These are phyloP conservation scores for Chelonoidis abingdonii DNA, from an alignment of 2,113 vertebrate species.

Conservation along the genomic window DNA sequence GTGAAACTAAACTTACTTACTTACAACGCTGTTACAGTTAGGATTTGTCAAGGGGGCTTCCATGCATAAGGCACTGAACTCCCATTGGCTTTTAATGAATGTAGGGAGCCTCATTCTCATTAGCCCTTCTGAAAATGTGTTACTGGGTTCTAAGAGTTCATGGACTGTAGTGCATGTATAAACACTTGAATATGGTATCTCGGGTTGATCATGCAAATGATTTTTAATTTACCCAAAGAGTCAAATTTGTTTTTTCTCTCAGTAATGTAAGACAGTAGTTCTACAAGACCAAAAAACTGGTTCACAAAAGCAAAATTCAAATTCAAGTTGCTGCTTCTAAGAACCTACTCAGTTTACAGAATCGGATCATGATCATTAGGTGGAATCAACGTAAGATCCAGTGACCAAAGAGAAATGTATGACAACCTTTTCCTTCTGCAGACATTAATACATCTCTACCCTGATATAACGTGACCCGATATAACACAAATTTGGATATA, in stretches of 20 bases:
- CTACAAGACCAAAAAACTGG: no score
- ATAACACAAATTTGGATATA: no score
- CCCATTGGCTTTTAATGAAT: not conserved
- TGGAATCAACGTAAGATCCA: not conserved
- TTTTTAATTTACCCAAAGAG: fast-evolving
- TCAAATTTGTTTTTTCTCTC: not conserved
- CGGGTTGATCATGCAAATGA: not conserved
- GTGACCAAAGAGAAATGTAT: not conserved
- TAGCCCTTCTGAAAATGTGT: not conserved
- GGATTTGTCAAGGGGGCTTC: not conserved
- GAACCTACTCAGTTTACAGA: fast-evolving
- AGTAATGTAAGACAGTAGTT: not conserved
- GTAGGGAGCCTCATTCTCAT: not conserved
- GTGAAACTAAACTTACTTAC: not conserved
- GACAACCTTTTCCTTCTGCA: not conserved
- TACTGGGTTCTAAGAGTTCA: fast-evolving
- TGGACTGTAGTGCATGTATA: fast-evolving
- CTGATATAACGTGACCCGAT: no score
- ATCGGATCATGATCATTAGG: fast-evolving
- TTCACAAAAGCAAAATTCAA: no score
- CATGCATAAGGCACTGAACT: not conserved
- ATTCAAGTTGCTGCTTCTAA: not conserved
- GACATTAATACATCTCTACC: not conserved
- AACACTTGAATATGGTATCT: fast-evolving
- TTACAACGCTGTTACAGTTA: fast-evolving